phyloP scores from a whole-genome alignment of 2,888 invertebrate genomes.

The Melolontha melolontha region DNA sequence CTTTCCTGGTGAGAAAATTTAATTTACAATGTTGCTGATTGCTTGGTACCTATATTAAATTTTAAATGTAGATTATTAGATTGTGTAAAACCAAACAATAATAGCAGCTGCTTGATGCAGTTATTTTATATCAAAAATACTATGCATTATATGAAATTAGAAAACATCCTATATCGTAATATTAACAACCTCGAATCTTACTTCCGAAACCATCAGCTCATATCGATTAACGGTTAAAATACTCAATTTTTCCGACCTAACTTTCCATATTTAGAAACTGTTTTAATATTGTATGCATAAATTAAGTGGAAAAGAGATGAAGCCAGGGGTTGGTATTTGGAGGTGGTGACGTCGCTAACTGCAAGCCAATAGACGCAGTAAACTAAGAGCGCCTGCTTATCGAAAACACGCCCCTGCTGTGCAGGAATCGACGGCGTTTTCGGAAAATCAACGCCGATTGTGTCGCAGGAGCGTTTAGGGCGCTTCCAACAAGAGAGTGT shows the following conservation, averaged over 20 bases:
- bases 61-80: too few species aligned
- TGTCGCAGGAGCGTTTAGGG: conserved; percentile 58
- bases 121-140: too few species aligned
- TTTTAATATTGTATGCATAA: conserved; percentile 47
- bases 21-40: too few species aligned
- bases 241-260: conserved; percentile 15
- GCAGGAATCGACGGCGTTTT: conserved; percentile 57
- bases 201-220: neutral
- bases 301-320: conserved; percentile 43
- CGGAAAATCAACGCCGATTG: conserved; percentile 63
- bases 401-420: conserved; percentile 64
- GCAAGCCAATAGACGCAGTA: conserved; percentile 47
- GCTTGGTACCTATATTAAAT: too few species aligned
- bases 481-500: conserved; percentile 50
- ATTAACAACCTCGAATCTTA: too few species aligned
- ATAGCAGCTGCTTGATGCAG: too few species aligned
- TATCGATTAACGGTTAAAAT: conserved; percentile 36
- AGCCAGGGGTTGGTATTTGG: conserved; percentile 48
- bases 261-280: conserved; percentile 47
- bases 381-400: conserved; percentile 50
- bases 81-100: too few species aligned
- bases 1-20: too few species aligned
- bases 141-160: too few species aligned
- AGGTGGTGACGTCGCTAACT: conserved; percentile 52
- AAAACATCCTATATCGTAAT: too few species aligned